Base-by-base conservation (phyloP, 1,140 invertebrate species). In the Arctopsyche grandis region DNA sequence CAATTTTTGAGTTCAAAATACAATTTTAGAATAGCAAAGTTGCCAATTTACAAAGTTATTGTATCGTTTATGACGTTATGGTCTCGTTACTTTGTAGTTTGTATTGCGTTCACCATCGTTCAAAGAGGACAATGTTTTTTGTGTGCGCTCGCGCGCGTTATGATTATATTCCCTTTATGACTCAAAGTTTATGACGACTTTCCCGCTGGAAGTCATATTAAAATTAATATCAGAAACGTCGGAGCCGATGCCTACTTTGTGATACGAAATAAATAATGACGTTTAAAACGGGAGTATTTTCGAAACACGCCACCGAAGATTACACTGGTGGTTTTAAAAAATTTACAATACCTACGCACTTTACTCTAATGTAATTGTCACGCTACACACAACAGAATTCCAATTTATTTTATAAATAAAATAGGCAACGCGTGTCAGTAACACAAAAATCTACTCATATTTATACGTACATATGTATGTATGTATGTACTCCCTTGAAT, bases 61-160 rank as follows among this genome's bases (percentile, higher is more conserved):
- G n/a, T 4, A 60, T 60, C 21, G 56, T 19, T 16, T 21, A 19
- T n/a, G n/a, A 38, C 7, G 9, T 21, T 60, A 19, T 9, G 16
- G 16, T 60, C 16, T 60, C 16, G 56, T 60, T 60, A 60, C 56
- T 60, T 60, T 60, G 56, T 60, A 19, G 48, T 52, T 38, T 19
- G 48, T 3, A 52, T 19, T 14, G 48, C 10, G 4, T 16, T 60
- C 16, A 1, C 19, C n/a, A 7, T 38, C 29, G 29, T 38, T 38
- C 29, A 38, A 38, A 38, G 52, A 12, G 19, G 16, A 60, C 56
- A 60, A 60, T 21, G 56, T 60, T 60, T 60, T 60, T 60, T 16
- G 12, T 19, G 9, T 60, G 21, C 56, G 29, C 29, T 1, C 29
- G 29, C 29, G 29, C 29, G 29, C 29, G 29, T 38, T 38, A 38